Base-by-base conservation (phyloP, 2,113 vertebrate species). In the Fulmarus glacialis region DNA sequence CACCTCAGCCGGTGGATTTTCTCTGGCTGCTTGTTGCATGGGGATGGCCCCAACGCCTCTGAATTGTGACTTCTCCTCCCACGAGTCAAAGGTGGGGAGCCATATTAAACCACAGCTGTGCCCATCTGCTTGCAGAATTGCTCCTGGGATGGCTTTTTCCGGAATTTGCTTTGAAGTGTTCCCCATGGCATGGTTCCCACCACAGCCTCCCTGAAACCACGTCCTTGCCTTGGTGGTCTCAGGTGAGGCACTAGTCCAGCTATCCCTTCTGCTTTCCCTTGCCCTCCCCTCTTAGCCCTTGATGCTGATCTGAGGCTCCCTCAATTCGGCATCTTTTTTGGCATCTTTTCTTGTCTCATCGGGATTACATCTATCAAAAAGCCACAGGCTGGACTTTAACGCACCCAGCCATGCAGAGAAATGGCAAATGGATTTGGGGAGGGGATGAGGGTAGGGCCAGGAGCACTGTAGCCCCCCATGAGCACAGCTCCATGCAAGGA, bases 221-320 rank as follows among this genome's bases (percentile, higher is more conserved):
- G 1, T 56, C 40, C 48, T 59, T 62, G 48, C 48, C 58, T 80
- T 3, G 2, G 40, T 0, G 2, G 27, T 70, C 30, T 59, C 68
- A 21, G 32, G 36, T 11, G 14, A 59, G 56, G 13, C 0, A 0
- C 43, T 45, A 40, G 52, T 42, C 77, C 58, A 38, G 34, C 47
- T 53, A 17, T 3, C 12, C 24, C 15, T 85, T 68, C 55, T 27
- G 40, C 45, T 62, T 95, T 82, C 17, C 21, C 6, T 58, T 43
- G 38, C 43, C 48, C 29, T 81, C 48, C 9, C 6, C 15, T 72
- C 34, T 59, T 75, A 79, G 60, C 26, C 16, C 53, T 82, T 47
- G 40, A 34, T 60, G 52, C 42, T 77, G 72, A 27, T 29, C 40
- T 50, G 50, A 60, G n/a, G 14, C 3, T 83, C 58, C 66, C 63